These are phyloP conservation scores for Chymomyza costata DNA, from an alignment of 1,140 invertebrate species.

Conservation along the genomic window DNA sequence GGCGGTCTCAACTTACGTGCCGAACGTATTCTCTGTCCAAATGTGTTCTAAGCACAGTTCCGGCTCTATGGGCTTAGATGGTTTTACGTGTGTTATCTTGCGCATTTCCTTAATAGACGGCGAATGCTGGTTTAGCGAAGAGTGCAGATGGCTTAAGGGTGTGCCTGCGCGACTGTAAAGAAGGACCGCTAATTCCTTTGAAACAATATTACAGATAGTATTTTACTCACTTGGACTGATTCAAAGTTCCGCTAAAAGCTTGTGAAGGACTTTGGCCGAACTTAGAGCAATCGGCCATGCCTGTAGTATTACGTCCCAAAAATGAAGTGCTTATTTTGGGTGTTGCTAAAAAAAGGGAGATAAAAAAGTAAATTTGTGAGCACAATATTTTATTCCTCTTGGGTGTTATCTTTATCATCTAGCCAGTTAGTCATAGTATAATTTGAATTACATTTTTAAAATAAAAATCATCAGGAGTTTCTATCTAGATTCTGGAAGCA, in stretches of 20 bases:
- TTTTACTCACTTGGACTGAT: slow-evolving; percentile 54
- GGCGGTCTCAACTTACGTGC: slow-evolving; percentile 50
- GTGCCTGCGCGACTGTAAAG: slow-evolving; percentile 48
- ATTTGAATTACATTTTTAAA: no score
- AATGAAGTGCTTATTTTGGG: slow-evolving; percentile 38
- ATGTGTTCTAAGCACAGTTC: slow-evolving; percentile 91
- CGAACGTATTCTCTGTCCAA: slow-evolving; percentile 86
- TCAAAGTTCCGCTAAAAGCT: slow-evolving; percentile 58
- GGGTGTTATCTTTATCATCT: not conserved
- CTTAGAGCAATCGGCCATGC: slow-evolving; percentile 39
- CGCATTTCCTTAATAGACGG: slow-evolving; percentile 66
- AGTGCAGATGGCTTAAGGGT: slow-evolving; percentile 61
- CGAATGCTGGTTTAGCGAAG: slow-evolving; percentile 55
- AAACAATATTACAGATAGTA: no score
- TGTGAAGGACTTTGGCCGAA: slow-evolving; percentile 58
- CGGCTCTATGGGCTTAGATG: slow-evolving; percentile 85
- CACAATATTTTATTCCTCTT: not conserved
- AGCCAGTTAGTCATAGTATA: no score
- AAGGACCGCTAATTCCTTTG: no score
- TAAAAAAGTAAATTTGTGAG: not conserved
- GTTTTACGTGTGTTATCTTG: slow-evolving; percentile 62
- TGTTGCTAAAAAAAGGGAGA: slow-evolving; percentile 4
- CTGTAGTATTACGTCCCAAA: slow-evolving; percentile 25
- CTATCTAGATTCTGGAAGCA: not conserved
- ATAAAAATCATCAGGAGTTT: no score